These are phyloP conservation scores for Pristiophorus japonicus DNA, from an alignment of 2,113 vertebrate species.

Conservation along the genomic window DNA sequence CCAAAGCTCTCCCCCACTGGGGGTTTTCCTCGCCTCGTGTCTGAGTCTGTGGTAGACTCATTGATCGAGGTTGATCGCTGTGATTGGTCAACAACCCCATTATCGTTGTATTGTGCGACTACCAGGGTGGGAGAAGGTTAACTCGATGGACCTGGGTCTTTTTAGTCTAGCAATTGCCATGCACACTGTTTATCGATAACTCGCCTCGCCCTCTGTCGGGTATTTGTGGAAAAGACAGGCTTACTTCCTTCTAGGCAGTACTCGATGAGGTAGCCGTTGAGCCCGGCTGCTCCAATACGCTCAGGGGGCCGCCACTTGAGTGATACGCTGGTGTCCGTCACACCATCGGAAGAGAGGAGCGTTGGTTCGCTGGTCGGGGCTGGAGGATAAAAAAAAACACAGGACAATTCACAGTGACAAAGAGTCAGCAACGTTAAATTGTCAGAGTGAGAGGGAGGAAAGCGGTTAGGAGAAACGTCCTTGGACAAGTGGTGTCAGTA, in stretches of 20 bases:
- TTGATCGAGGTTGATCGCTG: neutral
- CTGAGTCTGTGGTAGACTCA: neutral
- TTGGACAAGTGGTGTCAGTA: neutral
- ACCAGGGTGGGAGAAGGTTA: neutral
- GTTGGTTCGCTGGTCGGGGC: conserved; percentile 96
- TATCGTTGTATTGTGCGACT: neutral
- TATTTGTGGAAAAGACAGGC: conserved; percentile 45
- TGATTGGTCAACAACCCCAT: neutral
- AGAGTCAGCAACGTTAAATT: too few relatives aligned
- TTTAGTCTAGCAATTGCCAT: neutral
- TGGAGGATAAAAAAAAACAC: conserved; percentile 48
- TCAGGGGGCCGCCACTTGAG: conserved; percentile 96
- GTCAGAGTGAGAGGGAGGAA: neutral
- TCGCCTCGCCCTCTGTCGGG: too few relatives aligned
- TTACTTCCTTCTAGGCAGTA: conserved; percentile 97
- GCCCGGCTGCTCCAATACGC: conserved; percentile 87
- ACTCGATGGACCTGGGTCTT: neutral
- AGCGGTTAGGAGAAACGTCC: neutral
- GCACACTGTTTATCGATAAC: neutral
- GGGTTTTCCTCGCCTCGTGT: neutral
- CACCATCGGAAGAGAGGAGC: conserved; percentile 77
- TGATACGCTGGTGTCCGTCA: conserved; percentile 82
- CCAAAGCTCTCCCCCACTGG: neutral
- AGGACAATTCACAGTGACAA: neutral
- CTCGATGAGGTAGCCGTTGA: conserved; percentile 89